Conservation (phyloP, 2,888 invertebrate species). For the Heliconius cydno region DNA sequence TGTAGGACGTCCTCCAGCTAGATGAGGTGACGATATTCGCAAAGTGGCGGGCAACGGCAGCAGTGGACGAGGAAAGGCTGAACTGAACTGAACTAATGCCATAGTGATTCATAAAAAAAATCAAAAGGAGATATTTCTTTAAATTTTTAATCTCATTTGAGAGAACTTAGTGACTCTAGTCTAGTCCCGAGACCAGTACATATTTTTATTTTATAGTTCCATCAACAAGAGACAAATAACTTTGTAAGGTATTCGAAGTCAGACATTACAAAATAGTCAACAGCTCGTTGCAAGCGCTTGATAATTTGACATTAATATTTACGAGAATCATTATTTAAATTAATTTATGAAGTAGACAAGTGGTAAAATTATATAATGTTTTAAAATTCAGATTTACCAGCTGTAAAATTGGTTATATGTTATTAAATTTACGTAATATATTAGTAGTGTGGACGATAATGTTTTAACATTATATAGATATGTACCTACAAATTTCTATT, state of each 20-base stretch:
- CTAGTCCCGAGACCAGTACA: too few species aligned
- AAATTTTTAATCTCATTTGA: too few species aligned
- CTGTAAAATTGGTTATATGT: background rate
- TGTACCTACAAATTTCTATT: background rate
- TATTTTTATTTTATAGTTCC: too few species aligned
- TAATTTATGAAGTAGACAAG: constrained; percentile 37
- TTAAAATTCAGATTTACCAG: constrained; percentile 25
- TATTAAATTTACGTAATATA: background rate
- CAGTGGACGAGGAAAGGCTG: too few species aligned
- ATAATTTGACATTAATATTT: constrained; percentile 34
- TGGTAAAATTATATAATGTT: constrained; percentile 40
- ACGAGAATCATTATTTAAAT: constrained; percentile 47
- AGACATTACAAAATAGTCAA: constrained; percentile 23
- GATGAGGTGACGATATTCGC: too few species aligned
- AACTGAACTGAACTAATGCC: too few species aligned
- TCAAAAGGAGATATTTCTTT: too few species aligned
- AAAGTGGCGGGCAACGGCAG: too few species aligned
- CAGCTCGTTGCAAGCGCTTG: constrained; percentile 33
- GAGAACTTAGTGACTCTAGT: too few species aligned
- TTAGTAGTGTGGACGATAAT: background rate
- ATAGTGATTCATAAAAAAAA: too few species aligned
- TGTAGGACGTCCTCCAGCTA: too few species aligned
- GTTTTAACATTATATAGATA: background rate
- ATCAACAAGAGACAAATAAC: too few species aligned
- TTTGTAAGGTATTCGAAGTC: background rate